Evolutionary conservation across 1,140 invertebrate genomes (phyloP).

Genomic region (Oreohelix idahoensis): DNA sequence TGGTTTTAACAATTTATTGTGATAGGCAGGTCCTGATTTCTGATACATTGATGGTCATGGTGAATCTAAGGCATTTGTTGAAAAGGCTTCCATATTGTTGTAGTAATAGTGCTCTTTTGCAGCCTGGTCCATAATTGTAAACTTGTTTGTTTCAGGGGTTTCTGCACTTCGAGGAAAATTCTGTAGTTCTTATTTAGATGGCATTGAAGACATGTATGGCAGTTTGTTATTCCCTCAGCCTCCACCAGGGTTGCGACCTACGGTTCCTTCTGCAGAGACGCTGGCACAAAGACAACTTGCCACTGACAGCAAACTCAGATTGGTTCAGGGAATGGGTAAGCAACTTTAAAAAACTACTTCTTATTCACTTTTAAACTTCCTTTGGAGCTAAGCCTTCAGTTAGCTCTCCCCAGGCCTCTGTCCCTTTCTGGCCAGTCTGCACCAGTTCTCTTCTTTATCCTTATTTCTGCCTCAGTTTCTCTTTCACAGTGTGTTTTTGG

Average conservation of each 20-base stretch:
- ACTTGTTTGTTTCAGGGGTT: slow-evolving; percentile 72
- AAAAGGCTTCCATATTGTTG: too few species aligned
- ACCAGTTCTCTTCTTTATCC: not conserved
- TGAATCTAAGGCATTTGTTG: too few species aligned
- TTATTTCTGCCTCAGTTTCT: not conserved
- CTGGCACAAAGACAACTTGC: slow-evolving; percentile 23
- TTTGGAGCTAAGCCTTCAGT: too few species aligned
- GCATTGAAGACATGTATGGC: slow-evolving; percentile 60
- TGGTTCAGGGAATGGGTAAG: slow-evolving; percentile 9
- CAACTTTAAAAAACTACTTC: too few species aligned
- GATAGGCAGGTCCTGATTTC: too few species aligned
- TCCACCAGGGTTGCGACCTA: slow-evolving; percentile 40
- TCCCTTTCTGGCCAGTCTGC: not conserved
- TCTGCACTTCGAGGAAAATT: slow-evolving; percentile 86
- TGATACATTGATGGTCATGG: too few species aligned
- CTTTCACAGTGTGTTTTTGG: too few species aligned
- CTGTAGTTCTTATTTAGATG: slow-evolving; percentile 75
- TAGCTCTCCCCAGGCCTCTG: not conserved
- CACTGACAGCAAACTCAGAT: slow-evolving; percentile 3
- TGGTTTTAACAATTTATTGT: too few species aligned
- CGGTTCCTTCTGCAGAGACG: slow-evolving; percentile 30
- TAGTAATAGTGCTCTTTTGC: too few species aligned
- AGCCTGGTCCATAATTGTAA: not conserved
- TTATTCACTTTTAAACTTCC: too few species aligned
- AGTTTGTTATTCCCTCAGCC: slow-evolving; percentile 52